A percentile compares a stretch with the other conserved stretches of the same genome.
Evolutionary conservation across 2,888 invertebrate species (phyloP).

Genomic region (Trachelus iudaicus): DNA sequence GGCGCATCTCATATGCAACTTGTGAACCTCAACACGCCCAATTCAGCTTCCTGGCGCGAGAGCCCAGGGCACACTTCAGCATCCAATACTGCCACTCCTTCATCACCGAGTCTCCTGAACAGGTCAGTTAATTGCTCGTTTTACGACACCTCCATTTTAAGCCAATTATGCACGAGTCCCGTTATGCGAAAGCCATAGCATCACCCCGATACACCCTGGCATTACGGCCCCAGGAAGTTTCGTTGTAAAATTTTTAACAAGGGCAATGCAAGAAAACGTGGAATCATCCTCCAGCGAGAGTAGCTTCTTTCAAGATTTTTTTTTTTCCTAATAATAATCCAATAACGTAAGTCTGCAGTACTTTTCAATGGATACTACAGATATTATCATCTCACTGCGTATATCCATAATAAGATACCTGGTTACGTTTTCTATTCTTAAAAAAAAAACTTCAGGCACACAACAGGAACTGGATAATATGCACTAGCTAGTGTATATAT

Average conservation of each 20-base stretch:
- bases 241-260: constrained; percentile 18
- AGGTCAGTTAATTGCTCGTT: constrained; percentile 69
- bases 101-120: constrained; percentile 78
- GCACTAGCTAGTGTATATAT: not conserved
- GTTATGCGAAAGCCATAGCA: constrained; percentile 25
- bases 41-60: constrained; percentile 83
- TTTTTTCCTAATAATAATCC: not conserved
- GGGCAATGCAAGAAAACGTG: constrained; percentile 5
- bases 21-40: constrained; percentile 83
- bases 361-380: not conserved
- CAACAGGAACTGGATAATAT: not conserved
- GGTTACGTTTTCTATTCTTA: too few species aligned
- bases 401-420: not conserved
- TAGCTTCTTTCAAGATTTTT: not conserved
- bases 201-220: not conserved
- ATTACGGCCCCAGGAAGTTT: constrained; percentile 8
- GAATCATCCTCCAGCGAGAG: constrained; percentile 12
- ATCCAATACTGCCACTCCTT: constrained; percentile 87
- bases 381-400: not conserved
- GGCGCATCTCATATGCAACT: constrained; percentile 87
- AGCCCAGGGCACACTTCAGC: constrained; percentile 75
- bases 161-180: constrained; percentile 22
- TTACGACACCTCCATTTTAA: constrained; percentile 15
- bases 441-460: not conserved
- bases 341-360: not conserved